phyloP scores from a whole-genome alignment of 2,888 invertebrate genomes.

The Bhutanitis thaidina region DNA sequence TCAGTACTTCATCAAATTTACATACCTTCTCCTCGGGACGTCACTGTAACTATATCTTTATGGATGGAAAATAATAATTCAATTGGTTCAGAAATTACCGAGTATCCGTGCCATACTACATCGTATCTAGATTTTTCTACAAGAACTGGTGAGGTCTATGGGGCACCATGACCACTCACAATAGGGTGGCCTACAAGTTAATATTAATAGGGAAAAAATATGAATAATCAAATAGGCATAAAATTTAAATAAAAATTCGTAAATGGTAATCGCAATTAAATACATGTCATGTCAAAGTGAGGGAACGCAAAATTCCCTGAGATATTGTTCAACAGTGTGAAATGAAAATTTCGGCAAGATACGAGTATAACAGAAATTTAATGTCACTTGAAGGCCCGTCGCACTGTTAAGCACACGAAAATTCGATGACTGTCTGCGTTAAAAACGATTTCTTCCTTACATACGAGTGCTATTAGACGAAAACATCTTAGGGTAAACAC shows the following conservation, averaged over 20 bases:
- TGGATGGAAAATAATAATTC: no score
- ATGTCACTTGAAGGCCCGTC: slow-evolving; percentile 37
- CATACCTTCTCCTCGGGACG: no score
- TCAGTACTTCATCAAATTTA: no score
- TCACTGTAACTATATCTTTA: no score
- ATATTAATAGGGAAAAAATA: no score
- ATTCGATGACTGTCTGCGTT: slow-evolving; percentile 45
- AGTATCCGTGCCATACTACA: no score
- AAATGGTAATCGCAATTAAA: slow-evolving; percentile 27
- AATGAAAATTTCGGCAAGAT: slow-evolving; percentile 40
- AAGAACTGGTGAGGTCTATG: no score
- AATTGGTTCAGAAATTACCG: no score
- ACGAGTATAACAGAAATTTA: slow-evolving; percentile 37
- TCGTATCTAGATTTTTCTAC: no score
- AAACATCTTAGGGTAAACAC: neutral
- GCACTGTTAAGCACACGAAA: slow-evolving; percentile 37
- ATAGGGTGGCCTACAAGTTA: no score
- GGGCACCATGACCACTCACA: no score
- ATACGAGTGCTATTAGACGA: neutral
- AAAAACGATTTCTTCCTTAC: neutral
- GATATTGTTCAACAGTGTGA: slow-evolving; percentile 41
- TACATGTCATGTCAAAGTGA: slow-evolving; percentile 33
- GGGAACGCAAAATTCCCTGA: slow-evolving; percentile 38
- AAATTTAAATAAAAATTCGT: neutral
- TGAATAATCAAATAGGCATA: no score